Percentiles rank a stretch among this genome's conserved stretches.
These are phyloP conservation scores for Achroia grisella DNA, from an alignment of 1,140 invertebrate species.

Conservation along the genomic window DNA sequence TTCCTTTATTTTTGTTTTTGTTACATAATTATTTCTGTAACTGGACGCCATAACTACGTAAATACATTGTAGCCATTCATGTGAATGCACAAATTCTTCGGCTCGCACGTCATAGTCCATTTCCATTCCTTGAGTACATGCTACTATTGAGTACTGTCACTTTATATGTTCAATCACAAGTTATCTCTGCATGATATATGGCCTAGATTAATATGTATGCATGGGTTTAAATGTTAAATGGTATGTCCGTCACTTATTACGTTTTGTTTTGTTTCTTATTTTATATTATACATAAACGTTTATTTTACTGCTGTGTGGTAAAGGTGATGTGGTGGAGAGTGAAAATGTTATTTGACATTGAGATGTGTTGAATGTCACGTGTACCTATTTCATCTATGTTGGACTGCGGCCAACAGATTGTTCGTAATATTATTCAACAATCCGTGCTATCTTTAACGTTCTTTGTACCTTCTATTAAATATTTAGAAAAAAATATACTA, in stretches of 20 bases:
- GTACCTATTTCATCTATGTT: conserved; percentile 11
- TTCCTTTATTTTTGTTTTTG: conserved; percentile 16
- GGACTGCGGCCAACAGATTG: conserved; percentile 18
- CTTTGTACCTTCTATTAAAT: neutral
- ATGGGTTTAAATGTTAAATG: neutral
- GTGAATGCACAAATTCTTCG: conserved; percentile 42
- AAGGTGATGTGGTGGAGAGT: neutral
- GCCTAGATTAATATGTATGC: neutral
- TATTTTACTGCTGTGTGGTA: neutral
- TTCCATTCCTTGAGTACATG: neutral
- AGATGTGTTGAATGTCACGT: conserved; percentile 7
- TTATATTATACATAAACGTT: neutral
- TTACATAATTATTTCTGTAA: conserved; percentile 25
- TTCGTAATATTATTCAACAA: conserved; percentile 5
- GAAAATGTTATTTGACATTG: conserved; percentile 12
- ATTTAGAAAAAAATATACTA: no score
- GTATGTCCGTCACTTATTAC: no score
- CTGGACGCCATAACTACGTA: conserved; percentile 39
- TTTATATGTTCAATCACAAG: neutral
- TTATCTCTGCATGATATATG: neutral
- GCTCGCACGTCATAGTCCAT: conserved; percentile 32
- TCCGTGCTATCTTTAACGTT: conserved; percentile 3
- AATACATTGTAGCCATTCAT: conserved; percentile 8
- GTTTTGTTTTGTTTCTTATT: neutral
- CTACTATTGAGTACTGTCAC: neutral